Evolutionary conservation across 1,140 invertebrate genomes (phyloP), one percentile per base, ranked within the genome.

Genomic region (Euura lappo): DNA sequence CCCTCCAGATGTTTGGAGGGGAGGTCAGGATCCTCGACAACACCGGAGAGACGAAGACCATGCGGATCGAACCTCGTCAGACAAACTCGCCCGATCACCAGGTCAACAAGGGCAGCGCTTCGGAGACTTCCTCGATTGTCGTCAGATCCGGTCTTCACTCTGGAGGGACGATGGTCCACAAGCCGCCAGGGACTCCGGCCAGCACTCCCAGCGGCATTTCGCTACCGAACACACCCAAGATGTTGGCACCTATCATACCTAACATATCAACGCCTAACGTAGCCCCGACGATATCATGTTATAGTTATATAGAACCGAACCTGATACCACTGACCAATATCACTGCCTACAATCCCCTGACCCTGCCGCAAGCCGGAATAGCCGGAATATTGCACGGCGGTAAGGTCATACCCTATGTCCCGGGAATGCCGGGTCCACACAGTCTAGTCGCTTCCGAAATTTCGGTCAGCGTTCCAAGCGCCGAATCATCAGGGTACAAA

Each of bases 401-500:
- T n/a, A 94, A 94, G 81, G 84, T 93, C 6, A 93, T 95, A 78
- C 93, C 94, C 4, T 93, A 94, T 83, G 94, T 96, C 4, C 95
- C 94, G 2, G 95, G 95, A 8, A 96, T 96, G 83, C 95, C 95
- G 1, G 95, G 95, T 47, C 95, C 95, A 2, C 92, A 93, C 74
- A 92, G 89, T 10, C 81, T 89, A 4, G 73, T 78, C 7, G 87
- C 72, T 42, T 86, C 88, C 64, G 81, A 88, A 6, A 28, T 28
- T 28, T 44, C 80, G n/a, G 80, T 84, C 77, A 84, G 85, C 80
- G 85, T 86, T 83, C 83, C 84, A 43, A 69, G 78, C 44, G 80
- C 71, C 72, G 68, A 77, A 76, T 68, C 77, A 8, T 65, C 79
- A 44, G 76, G 77, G 45, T 85, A 84, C 75, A 87, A 86, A 71